phyloP scores from a whole-genome alignment of 2,113 vertebrate genomes.

The Toxostoma redivivum region DNA sequence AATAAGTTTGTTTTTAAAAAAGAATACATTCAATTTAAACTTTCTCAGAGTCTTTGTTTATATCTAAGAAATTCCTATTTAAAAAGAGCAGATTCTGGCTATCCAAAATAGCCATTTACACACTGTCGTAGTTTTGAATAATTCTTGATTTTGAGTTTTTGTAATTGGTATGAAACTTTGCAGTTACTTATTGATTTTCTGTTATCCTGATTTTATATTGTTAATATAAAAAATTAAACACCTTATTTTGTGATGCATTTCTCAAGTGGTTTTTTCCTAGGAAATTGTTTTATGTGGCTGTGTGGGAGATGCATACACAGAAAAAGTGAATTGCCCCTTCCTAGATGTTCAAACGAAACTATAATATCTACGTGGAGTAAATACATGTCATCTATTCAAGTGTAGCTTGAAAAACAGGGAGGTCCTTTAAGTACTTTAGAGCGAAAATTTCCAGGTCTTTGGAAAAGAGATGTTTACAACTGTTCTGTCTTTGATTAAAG shows the following conservation, averaged over 20 bases:
- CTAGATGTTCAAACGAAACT: not conserved
- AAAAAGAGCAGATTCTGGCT: not conserved
- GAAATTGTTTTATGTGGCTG: not conserved
- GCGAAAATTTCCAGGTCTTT: not conserved
- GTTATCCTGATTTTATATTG: not conserved
- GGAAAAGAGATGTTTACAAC: not conserved
- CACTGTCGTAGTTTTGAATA: not conserved
- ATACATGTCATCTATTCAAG: not conserved
- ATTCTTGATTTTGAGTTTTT: not conserved
- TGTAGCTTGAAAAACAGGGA: not conserved
- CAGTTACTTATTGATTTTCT: not conserved
- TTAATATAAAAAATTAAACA: not conserved
- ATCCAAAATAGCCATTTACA: not conserved
- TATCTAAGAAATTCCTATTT: not conserved
- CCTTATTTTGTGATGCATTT: not conserved
- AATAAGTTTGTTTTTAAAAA: not conserved
- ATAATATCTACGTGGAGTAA: not conserved
- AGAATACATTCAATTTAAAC: not conserved
- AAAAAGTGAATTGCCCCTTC: not conserved
- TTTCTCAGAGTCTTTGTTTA: not conserved
- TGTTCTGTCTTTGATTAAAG: not conserved
- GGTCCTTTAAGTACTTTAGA: not conserved
- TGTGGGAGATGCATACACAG: not conserved
- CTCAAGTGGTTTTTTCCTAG: not conserved
- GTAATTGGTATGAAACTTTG: not conserved